These are phyloP conservation scores for Strigamia crassipes DNA, from an alignment of 2,888 invertebrate species.

Conservation along the genomic window DNA sequence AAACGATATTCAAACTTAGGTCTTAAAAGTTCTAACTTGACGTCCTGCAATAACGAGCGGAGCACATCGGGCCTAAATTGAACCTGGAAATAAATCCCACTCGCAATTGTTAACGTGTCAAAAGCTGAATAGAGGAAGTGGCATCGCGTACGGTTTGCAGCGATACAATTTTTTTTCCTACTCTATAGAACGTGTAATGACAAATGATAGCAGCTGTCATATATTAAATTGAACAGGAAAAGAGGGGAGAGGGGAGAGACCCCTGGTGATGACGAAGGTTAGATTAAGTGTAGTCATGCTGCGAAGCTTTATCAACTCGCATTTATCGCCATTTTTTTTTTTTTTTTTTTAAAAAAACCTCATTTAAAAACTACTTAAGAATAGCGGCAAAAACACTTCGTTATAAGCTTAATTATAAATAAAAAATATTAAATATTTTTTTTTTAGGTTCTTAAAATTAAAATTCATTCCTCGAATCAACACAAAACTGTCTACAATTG, in stretches of 20 bases:
- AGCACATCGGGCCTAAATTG: not conserved
- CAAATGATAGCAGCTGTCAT: constrained; percentile 31
- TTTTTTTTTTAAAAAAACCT: not conserved
- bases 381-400: too few species aligned
- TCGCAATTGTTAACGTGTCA: not conserved
- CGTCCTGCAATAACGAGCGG: not conserved
- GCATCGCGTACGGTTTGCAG: not conserved
- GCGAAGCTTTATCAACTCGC: constrained; percentile 15
- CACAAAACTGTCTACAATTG: not conserved
- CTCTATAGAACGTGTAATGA: not conserved
- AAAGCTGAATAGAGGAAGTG: constrained; percentile 7
- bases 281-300: constrained; percentile 14
- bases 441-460: not conserved
- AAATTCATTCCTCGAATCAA: not conserved
- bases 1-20: not conserved
- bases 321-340: not conserved
- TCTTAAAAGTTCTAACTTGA: not conserved
- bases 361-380: not conserved
- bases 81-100: not conserved
- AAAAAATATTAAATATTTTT: not conserved
- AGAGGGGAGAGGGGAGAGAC: not conserved
- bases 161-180: not conserved
- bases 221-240: constrained; percentile 25
- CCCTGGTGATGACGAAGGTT: not conserved
- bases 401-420: not conserved